These are phyloP conservation scores for Scaptomyza pallida DNA, from an alignment of 1,140 invertebrate species.

Conservation along the genomic window DNA sequence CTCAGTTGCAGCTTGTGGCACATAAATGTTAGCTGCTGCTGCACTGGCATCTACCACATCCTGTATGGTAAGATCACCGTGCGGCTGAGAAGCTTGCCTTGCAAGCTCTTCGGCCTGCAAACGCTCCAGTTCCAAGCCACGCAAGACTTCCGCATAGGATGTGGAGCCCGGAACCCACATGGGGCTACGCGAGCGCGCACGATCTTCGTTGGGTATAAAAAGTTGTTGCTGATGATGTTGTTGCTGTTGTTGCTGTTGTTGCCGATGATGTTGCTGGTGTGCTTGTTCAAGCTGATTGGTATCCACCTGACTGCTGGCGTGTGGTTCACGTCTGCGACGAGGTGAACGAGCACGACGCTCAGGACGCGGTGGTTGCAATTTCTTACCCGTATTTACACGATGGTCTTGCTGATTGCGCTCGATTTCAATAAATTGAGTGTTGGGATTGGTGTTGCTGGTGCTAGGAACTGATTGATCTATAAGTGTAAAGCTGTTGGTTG, in stretches of 20 bases:
- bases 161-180: conserved; percentile 89
- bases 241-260: conserved; percentile 38
- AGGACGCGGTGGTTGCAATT: conserved; percentile 56
- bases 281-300: neutral
- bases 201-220: conserved; percentile 67
- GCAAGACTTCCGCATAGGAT: conserved; percentile 91
- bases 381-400: conserved; percentile 53
- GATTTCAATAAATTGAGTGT: conserved; percentile 57
- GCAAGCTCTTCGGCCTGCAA: conserved; percentile 60
- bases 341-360: conserved; percentile 77
- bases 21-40: conserved; percentile 31
- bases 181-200: conserved; percentile 88
- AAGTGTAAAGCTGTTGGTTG: conserved; percentile 9
- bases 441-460: conserved; percentile 35
- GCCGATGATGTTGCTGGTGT: conserved; percentile 22
- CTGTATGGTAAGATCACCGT: conserved; percentile 61
- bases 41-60: conserved; percentile 69
- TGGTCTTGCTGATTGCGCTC: conserved; percentile 59
- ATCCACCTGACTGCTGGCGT: conserved; percentile 3
- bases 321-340: conserved; percentile 53
- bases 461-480: conserved; percentile 47
- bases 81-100: conserved; percentile 36
- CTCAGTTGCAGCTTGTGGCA: conserved; percentile 17
- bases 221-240: conserved; percentile 58
- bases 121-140: conserved; percentile 85